Evolutionary conservation across 2,113 vertebrate species (phyloP).

Genomic region (Phycodurus eques): DNA sequence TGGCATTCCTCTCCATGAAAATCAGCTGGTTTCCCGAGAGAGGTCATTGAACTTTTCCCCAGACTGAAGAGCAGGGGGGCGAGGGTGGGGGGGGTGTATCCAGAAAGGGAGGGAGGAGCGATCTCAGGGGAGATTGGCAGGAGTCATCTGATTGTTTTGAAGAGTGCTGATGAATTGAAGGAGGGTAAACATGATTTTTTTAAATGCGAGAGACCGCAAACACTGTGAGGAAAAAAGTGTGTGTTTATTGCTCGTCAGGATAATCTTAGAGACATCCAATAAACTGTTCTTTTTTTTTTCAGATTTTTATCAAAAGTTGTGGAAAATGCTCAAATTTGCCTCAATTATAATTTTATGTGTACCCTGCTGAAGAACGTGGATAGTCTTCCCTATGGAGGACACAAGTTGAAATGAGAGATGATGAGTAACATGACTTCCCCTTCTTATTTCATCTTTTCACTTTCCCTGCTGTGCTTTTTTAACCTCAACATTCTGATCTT

Average conservation of each 20-base stretch:
- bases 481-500: too few relatives aligned
- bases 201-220: neutral
- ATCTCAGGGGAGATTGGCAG: neutral
- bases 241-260: too few relatives aligned
- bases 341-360: too few relatives aligned
- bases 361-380: neutral
- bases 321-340: too few relatives aligned
- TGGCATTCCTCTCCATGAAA: slow-evolving; percentile 85
- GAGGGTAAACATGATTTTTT: neutral
- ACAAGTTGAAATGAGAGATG: slow-evolving; percentile 28
- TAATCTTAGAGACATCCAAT: too few relatives aligned
- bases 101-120: neutral
- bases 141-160: neutral
- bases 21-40: slow-evolving; percentile 91
- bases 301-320: too few relatives aligned
- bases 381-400: slow-evolving; percentile 6
- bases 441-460: neutral
- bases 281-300: too few relatives aligned
- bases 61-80: slow-evolving; percentile 29
- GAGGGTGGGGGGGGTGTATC: neutral
- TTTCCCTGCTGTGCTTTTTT: neutral
- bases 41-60: slow-evolving; percentile 87
- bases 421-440: slow-evolving; percentile 12
- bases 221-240: too few relatives aligned
- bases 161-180: neutral